A percentile compares a stretch with the other conserved stretches of the same genome.
phyloP scores from a whole-genome alignment of 2,888 invertebrate genomes.

The Cheilosia impressa region DNA sequence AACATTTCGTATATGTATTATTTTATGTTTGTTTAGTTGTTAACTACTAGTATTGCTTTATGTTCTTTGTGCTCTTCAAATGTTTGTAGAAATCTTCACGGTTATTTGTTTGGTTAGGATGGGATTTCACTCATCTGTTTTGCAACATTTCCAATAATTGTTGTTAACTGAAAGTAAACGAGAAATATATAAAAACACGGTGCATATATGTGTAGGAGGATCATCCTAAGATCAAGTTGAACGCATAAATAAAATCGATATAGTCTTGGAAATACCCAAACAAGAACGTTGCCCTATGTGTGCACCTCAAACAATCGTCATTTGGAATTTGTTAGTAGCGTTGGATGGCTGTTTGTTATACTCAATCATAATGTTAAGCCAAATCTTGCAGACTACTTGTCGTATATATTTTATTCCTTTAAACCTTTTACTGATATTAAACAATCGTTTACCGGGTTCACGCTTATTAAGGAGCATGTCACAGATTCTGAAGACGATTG shows the following conservation, averaged over 20 bases:
- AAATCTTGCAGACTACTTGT: too few species aligned
- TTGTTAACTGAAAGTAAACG: slow-evolving; percentile 44
- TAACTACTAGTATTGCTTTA: slow-evolving; percentile 57
- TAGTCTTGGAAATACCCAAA: not conserved
- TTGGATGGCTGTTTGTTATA: too few species aligned
- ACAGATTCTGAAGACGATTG: too few species aligned
- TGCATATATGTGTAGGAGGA: not conserved
- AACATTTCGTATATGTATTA: slow-evolving; percentile 86
- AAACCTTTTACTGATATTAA: too few species aligned
- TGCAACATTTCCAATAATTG: slow-evolving; percentile 63
- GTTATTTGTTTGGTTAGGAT: not conserved
- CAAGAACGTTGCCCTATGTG: not conserved
- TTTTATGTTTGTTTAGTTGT: slow-evolving; percentile 13
- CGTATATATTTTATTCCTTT: too few species aligned
- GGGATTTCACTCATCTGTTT: slow-evolving; percentile 30
- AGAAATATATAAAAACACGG: not conserved
- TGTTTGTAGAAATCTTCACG: slow-evolving; percentile 1
- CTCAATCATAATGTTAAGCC: too few species aligned
- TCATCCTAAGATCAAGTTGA: not conserved
- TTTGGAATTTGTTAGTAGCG: too few species aligned
- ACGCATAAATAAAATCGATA: not conserved
- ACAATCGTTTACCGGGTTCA: too few species aligned
- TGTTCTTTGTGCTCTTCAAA: slow-evolving; percentile 24
- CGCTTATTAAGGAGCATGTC: too few species aligned
- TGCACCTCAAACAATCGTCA: too few species aligned